Evolutionary conservation across 2,888 invertebrate genomes (phyloP), one percentile per base, ranked within the genome.

Genomic region (Embidobia sp.): DNA sequence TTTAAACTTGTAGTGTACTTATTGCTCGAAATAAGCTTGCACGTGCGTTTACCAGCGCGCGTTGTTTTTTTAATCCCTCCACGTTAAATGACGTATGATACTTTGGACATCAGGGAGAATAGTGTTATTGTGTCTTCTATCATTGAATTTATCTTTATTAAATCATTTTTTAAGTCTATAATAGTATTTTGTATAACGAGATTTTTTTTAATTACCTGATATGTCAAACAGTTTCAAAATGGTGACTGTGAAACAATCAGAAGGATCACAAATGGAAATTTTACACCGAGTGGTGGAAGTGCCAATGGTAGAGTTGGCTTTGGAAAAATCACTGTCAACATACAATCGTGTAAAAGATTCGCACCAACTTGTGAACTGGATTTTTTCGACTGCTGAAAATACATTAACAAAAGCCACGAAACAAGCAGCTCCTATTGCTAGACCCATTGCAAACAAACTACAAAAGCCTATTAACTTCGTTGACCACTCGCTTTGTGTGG

Each of bases 401-500:
- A 91, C 92, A 1, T 85, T 92, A n/a, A 84, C 87, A 63, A 90
- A 86, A 63, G 92, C 91, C 0, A 90, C 91, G 0, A 91, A 90
- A 80, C 90, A 90, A 55, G 91, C 91, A 4, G 90, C 89, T 51
- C 91, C 91, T 1, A 89, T 91, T 29, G 91, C 91, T 0, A 91
- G 91, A 0, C 94, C 94, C 0, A 92, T 92, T 79, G 93, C 93
- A 8, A 91, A 89, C 74, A 91, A 90, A 82, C 85, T 92, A 77
- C 91, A 92, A 85, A 88, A 87, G 26, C 91, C 92, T 37, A 92
- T 92, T 74, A 80, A 92, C 82, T 91, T 90, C 63, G 93, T 94
- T 4, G 94, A 94, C 87, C 92, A 93, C 57, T 92, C 90, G 29
- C 85, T 94, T n/a, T 93, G 94, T 40, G 92, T 92, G 51, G 94